phyloP scores from a whole-genome alignment of 2,113 vertebrate species.

The Mus pahari region DNA sequence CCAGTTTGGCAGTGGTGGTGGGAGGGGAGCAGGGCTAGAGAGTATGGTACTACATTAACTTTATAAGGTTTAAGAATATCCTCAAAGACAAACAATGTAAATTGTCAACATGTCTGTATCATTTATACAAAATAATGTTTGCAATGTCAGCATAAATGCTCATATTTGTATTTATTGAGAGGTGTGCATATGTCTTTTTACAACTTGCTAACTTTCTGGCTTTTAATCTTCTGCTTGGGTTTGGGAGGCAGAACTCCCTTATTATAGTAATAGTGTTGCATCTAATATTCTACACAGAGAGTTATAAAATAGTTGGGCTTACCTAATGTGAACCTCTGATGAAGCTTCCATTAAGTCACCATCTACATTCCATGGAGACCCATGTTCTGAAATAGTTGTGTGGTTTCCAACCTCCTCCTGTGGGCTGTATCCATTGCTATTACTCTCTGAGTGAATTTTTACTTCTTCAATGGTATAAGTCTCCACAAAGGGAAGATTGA shows the following conservation, averaged over 20 bases:
- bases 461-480: conserved; percentile 90
- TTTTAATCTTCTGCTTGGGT: neutral
- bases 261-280: neutral
- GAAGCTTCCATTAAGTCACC: conserved; percentile 89
- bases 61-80: neutral
- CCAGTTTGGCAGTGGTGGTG: neutral
- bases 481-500: conserved; percentile 92
- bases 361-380: conserved; percentile 92
- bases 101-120: neutral
- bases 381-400: conserved; percentile 80
- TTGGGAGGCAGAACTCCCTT: neutral
- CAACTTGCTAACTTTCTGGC: neutral
- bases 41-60: neutral
- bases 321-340: conserved; percentile 90
- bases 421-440: conserved; percentile 49
- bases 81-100: neutral
- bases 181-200: conserved; percentile 2
- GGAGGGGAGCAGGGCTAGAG: neutral
- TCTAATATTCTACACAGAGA: neutral
- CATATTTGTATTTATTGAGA: conserved; percentile 34
- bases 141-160: conserved; percentile 14
- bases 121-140: neutral
- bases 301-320: conserved; percentile 50
- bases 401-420: conserved; percentile 69
- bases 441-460: conserved; percentile 83